These are phyloP conservation scores for Parapsyche elsis DNA, from an alignment of 1,140 invertebrate genomes.

Conservation along the genomic window DNA sequence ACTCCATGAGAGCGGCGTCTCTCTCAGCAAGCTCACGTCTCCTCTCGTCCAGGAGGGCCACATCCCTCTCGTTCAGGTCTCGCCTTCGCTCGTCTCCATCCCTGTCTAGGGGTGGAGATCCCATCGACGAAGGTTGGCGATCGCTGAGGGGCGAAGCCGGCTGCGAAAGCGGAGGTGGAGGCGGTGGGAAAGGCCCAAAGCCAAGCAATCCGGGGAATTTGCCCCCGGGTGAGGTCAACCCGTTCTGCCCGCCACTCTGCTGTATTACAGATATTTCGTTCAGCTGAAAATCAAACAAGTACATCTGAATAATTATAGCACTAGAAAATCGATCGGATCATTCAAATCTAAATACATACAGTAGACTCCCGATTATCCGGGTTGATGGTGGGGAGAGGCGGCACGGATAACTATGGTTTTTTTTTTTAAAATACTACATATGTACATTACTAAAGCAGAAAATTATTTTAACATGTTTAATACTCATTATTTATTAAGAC, in stretches of 20 bases:
- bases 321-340: no score
- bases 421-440: no score
- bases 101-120: conserved; percentile 60
- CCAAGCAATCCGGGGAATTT: conserved; percentile 70
- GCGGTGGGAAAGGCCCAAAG: conserved; percentile 66
- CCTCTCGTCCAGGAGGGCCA: conserved; percentile 57
- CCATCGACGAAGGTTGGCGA: conserved; percentile 63
- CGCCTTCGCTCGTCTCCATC: conserved; percentile 55
- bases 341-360: no score
- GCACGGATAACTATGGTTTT: no score
- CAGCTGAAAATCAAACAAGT: conserved; percentile 62
- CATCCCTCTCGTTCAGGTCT: conserved; percentile 56
- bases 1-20: conserved; percentile 62
- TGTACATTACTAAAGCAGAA: no score
- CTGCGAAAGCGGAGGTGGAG: conserved; percentile 62
- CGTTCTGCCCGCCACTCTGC: conserved; percentile 69
- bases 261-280: conserved; percentile 73
- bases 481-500: no score
- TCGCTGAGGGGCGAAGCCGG: conserved; percentile 63
- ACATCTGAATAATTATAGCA: no score
- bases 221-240: conserved; percentile 62
- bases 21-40: conserved; percentile 62
- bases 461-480: no score
- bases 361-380: no score
- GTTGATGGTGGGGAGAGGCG: no score